These are phyloP conservation scores for Drosophila birchii DNA, from an alignment of 2,888 invertebrate genomes.

Conservation along the genomic window DNA sequence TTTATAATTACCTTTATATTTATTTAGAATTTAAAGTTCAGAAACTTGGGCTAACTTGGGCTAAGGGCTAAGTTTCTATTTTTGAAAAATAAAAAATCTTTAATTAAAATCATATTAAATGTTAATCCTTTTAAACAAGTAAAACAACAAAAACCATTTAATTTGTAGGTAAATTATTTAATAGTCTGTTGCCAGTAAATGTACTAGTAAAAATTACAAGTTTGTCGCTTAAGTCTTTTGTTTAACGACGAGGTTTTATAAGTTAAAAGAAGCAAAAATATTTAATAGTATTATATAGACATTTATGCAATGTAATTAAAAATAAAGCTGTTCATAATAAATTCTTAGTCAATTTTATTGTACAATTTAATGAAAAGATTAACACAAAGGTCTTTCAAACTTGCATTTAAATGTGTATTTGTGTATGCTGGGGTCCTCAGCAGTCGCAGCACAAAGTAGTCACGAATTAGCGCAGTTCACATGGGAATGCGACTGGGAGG, in stretches of 20 bases:
- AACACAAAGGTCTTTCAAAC: not conserved
- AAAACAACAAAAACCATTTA: not conserved
- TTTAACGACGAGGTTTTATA: conserved; percentile 1
- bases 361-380: not conserved
- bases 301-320: too few species aligned
- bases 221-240: conserved; percentile 68
- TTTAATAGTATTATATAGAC: too few species aligned
- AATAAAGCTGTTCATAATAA: too few species aligned
- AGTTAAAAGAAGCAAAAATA: not conserved
- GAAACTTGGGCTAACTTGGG: too few species aligned
- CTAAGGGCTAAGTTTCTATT: too few species aligned
- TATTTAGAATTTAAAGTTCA: too few species aligned
- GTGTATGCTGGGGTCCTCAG: conserved; percentile 41
- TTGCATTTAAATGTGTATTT: conserved; percentile 3
- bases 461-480: conserved; percentile 76
- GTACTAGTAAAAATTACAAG: conserved; percentile 19
- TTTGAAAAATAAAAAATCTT: not conserved
- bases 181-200: too few species aligned
- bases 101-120: not conserved
- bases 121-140: not conserved
- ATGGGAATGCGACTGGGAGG: conserved; percentile 36
- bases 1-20: too few species aligned
- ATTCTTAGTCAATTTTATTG: too few species aligned
- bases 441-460: conserved; percentile 69
- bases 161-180: too few species aligned